These are phyloP conservation scores for Pseudopodoces humilis DNA, from an alignment of 2,113 vertebrate species.

Conservation along the genomic window DNA sequence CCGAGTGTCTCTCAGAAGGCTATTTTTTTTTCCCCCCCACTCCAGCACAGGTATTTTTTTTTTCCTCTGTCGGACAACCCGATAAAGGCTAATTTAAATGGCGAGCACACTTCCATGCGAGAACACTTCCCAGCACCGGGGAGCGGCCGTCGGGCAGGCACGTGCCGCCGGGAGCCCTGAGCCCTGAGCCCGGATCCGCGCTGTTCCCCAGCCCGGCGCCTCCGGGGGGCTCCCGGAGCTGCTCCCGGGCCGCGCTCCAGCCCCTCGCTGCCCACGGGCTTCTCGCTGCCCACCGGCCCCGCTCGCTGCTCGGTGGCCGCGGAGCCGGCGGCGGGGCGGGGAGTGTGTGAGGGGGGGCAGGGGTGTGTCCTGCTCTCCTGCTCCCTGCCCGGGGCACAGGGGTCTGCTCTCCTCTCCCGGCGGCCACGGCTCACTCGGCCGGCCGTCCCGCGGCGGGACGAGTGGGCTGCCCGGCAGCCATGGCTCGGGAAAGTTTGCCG, in stretches of 20 bases:
- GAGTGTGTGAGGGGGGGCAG: neutral
- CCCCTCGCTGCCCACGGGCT: too few species aligned
- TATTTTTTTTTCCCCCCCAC: accelerated
- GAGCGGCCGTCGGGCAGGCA: neutral
- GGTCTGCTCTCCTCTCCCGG: neutral
- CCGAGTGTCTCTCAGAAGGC: neutral
- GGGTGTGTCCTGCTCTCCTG: constrained; percentile 32
- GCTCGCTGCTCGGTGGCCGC: neutral
- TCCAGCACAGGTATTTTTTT: neutral
- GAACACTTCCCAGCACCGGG: neutral
- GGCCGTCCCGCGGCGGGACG: neutral
- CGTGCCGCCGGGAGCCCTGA: neutral
- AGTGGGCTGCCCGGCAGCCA: neutral
- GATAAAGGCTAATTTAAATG: neutral
- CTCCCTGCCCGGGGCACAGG: neutral
- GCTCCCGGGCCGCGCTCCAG: neutral
- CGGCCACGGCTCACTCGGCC: neutral
- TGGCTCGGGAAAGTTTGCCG: neutral
- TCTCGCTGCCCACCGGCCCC: neutral
- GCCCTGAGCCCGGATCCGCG: neutral
- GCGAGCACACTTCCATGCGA: neutral
- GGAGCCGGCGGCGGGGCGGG: neutral
- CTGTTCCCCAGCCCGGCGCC: neutral
- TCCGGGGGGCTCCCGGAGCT: neutral
- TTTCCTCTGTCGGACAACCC: accelerated